Base-by-base conservation (phyloP, 1,140 invertebrate species). In the Asobara japonica region DNA sequence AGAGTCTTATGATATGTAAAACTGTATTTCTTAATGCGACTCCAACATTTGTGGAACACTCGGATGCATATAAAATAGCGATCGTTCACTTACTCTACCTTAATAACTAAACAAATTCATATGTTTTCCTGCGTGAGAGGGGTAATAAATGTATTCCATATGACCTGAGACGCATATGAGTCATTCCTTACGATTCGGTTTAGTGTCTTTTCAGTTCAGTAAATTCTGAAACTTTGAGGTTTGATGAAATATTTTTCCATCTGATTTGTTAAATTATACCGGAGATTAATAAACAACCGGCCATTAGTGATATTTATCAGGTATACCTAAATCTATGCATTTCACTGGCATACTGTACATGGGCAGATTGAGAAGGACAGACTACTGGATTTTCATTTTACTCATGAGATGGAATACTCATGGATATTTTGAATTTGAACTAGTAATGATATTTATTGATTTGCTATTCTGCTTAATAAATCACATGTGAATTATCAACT, bases 11-110 rank as follows among this genome's bases (percentile, higher is more conserved):
- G 62, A 61, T 74, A 65, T 71, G 69, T 71, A 29, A 16, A 45
- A 56, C 25, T 25, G 13, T 61, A n/a, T 65, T 69, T 56, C 62
- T 68, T 82, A 78, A 79, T 83, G 80, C 78, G 79, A 84, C 79
- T 80, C 64, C 61, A 80, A 84, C 78, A 80, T 85, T 86, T 84
- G 84, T 84, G 84, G 82, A 82, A 85, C 79, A 84, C 81, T 74
- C 80, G 81, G 78, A 86, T 83, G 76, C 85, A 84, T 87, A 84
- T 82, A 86, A 86, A 86, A 86, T 85, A 87, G 78, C 84, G 80
- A 77, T 83, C 79, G 82, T 80, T 82, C 79, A 77, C 82, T 85
- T 72, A 70, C 80, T 68, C 20, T 75, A 66, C 67, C 79, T 85
- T 80, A 82, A 62, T 75, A 45, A 78, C 80, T 85, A 83, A 78